phyloP scores from a whole-genome alignment of 2,797 vertebrate genomes.

The Sternotherus odoratus region DNA sequence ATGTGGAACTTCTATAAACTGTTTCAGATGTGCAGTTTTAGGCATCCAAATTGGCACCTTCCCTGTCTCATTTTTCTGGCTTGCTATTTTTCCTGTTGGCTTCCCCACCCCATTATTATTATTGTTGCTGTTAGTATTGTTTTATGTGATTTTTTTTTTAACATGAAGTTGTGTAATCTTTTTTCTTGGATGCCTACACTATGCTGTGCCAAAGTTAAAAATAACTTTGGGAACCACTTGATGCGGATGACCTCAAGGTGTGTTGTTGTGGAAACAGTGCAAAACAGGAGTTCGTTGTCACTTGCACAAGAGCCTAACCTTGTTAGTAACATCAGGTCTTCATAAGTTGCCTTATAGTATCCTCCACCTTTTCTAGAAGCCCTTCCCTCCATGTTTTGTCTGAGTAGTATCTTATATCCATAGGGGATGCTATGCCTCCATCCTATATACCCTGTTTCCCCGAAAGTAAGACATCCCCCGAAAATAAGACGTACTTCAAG shows the following conservation, averaged over 20 bases:
- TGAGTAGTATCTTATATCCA: background rate
- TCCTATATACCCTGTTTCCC: too few species aligned
- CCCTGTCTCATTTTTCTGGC: background rate
- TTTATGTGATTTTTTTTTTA: background rate
- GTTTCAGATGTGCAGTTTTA: conserved; percentile 42
- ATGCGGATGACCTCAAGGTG: accelerated
- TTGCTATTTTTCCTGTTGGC: conserved; percentile 24
- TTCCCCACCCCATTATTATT: background rate
- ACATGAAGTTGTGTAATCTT: background rate
- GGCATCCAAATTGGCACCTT: conserved; percentile 10
- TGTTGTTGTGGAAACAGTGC: accelerated
- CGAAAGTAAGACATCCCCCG: too few species aligned
- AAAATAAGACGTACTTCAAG: too few species aligned
- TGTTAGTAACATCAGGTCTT: background rate
- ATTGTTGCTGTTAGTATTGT: background rate
- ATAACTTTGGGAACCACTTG: background rate
- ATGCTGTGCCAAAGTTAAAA: background rate
- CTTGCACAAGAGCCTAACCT: background rate
- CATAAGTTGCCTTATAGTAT: background rate
- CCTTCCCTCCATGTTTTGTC: background rate
- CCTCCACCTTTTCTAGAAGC: background rate
- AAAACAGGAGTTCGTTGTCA: background rate
- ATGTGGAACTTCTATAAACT: conserved; percentile 57
- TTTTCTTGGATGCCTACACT: background rate
- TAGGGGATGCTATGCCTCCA: background rate